Conservation (phyloP, 2,888 invertebrate genomes). For the Spodoptera littoralis region DNA sequence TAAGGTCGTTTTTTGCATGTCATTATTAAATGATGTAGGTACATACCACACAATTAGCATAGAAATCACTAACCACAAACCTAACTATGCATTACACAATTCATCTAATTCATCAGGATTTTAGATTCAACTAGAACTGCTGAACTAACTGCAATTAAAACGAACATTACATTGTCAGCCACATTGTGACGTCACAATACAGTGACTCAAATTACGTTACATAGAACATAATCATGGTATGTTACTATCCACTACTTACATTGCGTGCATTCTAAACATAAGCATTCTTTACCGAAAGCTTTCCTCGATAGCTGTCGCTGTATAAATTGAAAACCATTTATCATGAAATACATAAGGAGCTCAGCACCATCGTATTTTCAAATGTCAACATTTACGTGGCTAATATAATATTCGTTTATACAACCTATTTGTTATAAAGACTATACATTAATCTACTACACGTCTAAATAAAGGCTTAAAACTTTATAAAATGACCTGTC, state of each 20-base stretch:
- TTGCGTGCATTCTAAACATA: slow-evolving; percentile 84
- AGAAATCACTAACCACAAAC: no score
- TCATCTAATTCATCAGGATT: slow-evolving; percentile 9
- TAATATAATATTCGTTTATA: slow-evolving; percentile 48
- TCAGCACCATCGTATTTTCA: slow-evolving; percentile 68
- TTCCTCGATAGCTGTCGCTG: slow-evolving; percentile 83
- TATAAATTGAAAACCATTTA: slow-evolving; percentile 86
- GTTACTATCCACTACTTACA: slow-evolving; percentile 41
- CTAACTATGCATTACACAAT: neutral
- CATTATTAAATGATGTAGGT: no score
- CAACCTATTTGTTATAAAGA: slow-evolving; percentile 33
- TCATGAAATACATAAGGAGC: slow-evolving; percentile 81
- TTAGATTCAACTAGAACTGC: slow-evolving; percentile 1
- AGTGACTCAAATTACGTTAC: slow-evolving; percentile 17
- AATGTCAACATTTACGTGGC: slow-evolving; percentile 62
- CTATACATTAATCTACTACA: slow-evolving; percentile 39
- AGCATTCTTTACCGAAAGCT: slow-evolving; percentile 86
- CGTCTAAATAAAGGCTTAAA: slow-evolving; percentile 34
- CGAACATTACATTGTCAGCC: slow-evolving; percentile 11
- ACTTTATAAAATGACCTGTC: slow-evolving; percentile 20
- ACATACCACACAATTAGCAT: no score
- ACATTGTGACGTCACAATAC: slow-evolving; percentile 26
- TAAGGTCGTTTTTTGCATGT: no score
- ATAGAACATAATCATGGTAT: slow-evolving; percentile 29
- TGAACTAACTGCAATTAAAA: slow-evolving; percentile 25